Evolutionary conservation across 1,140 invertebrate genomes (phyloP), one percentile per base, ranked within the genome.

Genomic region (Onthophagus taurus): DNA sequence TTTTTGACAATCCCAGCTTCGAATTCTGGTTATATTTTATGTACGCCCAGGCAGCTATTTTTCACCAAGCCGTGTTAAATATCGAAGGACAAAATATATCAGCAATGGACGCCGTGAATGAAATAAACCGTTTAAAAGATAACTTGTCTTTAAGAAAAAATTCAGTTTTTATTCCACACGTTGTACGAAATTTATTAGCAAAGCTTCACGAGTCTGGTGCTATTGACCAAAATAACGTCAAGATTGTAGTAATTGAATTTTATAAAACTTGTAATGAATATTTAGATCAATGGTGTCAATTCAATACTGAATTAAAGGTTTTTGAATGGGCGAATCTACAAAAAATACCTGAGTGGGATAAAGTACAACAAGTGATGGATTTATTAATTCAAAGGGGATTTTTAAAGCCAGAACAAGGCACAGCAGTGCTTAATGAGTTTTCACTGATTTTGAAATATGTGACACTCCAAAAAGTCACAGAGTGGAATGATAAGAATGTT

Each of bases 321-420:
- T 59, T 61, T 53, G 21, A 54, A 47, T 59, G 59, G 49, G 50
- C 55, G 49, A 34, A 53, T 51, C 49, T 49, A 31, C 51, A 1
- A 37, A 51, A 46, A 47, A 26, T 46, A 42, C 47, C 30, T 26
- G 19, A 47, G 38, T 57, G 51, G 55, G 53, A 51, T 55, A 53
- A 57, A 7, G 20, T 60, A 31, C 58, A 51, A 34, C 48, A 48
- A 19, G 29, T 24, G 16, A 21, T 35, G 48, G 45, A 49, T 47
- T 16, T 48, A 30, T 17, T 45, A 23, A 48, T 45, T 21, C 17
- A 17, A 11, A 31, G 35, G 19, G 42, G 33, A 45, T 48, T 35
- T 48, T 35, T 48, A 35, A 36, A 26, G 14, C 12, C n/a, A 20
- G 44, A 20, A 17, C 23, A 47, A 43, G 45, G 44, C 16, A 31